These are phyloP conservation scores for Ancistrus triradiatus DNA, from an alignment of 2,113 vertebrate species.

Conservation along the genomic window DNA sequence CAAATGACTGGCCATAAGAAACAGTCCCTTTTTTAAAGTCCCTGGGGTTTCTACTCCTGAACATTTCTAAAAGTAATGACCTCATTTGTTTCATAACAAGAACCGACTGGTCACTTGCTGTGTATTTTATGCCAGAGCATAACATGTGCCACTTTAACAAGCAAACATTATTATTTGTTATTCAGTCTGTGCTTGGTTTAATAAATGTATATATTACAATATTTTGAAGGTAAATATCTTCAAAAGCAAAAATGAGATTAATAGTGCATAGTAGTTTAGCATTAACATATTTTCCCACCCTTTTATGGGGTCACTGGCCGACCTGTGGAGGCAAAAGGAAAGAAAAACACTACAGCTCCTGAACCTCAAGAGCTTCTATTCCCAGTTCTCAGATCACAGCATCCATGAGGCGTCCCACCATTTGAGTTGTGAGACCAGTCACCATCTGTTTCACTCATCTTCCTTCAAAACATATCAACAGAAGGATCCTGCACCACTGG, in stretches of 20 bases:
- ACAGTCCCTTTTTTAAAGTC: too few relatives aligned
- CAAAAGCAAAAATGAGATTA: constrained; percentile 8
- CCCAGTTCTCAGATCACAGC: constrained; percentile 28
- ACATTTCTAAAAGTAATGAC: too few relatives aligned
- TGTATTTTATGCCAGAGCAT: too few relatives aligned
- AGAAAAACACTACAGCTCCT: constrained; percentile 11
- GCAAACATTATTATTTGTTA: too few relatives aligned
- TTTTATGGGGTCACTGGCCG: constrained; percentile 1
- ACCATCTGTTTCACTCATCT: constrained; percentile 38
- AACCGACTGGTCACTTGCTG: too few relatives aligned
- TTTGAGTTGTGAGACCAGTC: constrained; percentile 45
- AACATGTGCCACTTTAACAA: too few relatives aligned
- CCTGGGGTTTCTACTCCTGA: too few relatives aligned
- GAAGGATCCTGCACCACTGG: constrained; percentile 8
- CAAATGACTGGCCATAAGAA: too few relatives aligned
- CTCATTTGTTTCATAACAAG: too few relatives aligned
- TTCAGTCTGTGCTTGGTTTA: too few relatives aligned
- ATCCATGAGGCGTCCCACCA: constrained; percentile 23
- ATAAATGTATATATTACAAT: too few relatives aligned
- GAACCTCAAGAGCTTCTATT: constrained; percentile 25
- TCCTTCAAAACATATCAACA: constrained; percentile 7
- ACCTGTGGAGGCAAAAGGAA: constrained; percentile 14
- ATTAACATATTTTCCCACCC: constrained; percentile 10
- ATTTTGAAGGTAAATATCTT: too few relatives aligned
- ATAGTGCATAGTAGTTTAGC: neutral